Conservation (phyloP, 2,797 vertebrate species). For the Mormyrops attenuatus region DNA sequence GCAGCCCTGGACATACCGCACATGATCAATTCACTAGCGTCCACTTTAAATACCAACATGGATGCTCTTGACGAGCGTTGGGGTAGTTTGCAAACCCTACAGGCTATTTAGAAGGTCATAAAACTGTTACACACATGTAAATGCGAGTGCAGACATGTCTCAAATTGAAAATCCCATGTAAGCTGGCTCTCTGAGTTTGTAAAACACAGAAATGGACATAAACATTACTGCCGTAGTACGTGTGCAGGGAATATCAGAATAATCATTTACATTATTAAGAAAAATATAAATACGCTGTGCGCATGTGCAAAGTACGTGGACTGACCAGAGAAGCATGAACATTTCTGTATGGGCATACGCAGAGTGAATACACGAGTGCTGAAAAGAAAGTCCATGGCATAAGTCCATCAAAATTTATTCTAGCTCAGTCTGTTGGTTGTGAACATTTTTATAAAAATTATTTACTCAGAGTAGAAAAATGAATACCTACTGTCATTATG, state of each 20-base stretch:
- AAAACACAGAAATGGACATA: too few species aligned
- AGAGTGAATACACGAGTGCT: too few species aligned
- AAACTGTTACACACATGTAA: not conserved
- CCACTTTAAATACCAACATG: not conserved
- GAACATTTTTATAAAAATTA: not conserved
- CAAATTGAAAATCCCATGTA: too few species aligned
- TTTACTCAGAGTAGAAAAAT: not conserved
- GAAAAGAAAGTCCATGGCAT: not conserved
- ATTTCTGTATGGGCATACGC: too few species aligned
- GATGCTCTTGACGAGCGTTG: not conserved
- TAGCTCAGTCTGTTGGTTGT: not conserved
- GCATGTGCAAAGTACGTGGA: too few species aligned
- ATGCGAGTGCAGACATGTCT: not conserved
- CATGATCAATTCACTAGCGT: not conserved
- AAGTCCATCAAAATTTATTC: not conserved
- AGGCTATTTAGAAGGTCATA: not conserved
- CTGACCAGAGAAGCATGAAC: too few species aligned
- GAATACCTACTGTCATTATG: not conserved
- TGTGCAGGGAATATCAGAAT: too few species aligned
- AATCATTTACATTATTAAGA: too few species aligned
- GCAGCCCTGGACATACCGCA: not conserved
- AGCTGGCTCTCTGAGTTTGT: too few species aligned
- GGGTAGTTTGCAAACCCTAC: not conserved
- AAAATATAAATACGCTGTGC: too few species aligned
- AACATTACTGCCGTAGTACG: too few species aligned